Evolutionary conservation across 2,113 vertebrate genomes (phyloP).

Genomic region (Elephantulus edwardii): DNA sequence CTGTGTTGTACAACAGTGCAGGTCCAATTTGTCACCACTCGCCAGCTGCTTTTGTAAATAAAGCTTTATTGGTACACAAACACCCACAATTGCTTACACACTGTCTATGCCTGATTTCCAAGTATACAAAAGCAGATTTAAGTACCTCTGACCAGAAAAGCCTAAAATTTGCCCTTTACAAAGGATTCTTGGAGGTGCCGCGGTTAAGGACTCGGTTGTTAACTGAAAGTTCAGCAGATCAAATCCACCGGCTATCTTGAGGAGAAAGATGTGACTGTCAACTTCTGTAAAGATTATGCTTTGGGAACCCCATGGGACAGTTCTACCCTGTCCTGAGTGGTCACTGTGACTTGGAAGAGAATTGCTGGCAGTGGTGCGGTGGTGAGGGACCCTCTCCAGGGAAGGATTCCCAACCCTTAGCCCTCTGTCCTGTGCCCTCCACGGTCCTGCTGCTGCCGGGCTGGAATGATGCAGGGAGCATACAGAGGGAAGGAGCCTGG

Average conservation of each 20-base stretch:
- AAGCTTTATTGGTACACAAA: neutral
- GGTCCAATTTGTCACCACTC: neutral
- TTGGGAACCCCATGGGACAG: neutral
- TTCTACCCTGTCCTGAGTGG: neutral
- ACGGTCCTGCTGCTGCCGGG: neutral
- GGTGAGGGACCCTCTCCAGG: neutral
- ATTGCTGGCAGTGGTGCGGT: neutral
- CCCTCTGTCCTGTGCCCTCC: neutral
- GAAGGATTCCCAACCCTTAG: neutral
- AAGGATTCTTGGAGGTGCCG: neutral
- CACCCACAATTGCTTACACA: neutral
- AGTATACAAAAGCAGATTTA: neutral
- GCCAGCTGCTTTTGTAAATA: neutral
- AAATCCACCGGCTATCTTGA: neutral
- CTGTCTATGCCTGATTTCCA: neutral
- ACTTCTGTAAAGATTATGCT: neutral
- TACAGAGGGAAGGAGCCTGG: neutral
- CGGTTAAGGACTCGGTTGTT: neutral
- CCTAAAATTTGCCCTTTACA: neutral
- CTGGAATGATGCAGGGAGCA: too few species aligned
- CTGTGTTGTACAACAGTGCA: too few species aligned
- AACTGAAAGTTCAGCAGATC: neutral
- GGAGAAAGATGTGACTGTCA: neutral
- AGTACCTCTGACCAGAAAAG: neutral
- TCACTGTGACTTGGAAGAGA: too few species aligned